Conservation (phyloP, 2,797 vertebrate species). For the Poecile montanus region DNA sequence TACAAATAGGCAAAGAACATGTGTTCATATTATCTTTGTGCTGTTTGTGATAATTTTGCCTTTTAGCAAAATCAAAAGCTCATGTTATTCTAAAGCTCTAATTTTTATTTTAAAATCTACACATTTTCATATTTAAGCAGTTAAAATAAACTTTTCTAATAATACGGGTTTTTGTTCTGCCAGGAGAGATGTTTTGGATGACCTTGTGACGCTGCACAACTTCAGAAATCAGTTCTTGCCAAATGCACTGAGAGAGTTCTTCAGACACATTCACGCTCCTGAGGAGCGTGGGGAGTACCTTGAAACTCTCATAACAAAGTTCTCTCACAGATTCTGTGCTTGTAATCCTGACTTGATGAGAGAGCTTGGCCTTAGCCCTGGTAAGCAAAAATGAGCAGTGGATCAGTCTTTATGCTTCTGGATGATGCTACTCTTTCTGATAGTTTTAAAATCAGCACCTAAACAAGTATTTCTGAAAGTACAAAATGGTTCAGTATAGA, state of each 20-base stretch:
- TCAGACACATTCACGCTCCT: conserved; percentile 96
- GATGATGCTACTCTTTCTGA: background rate
- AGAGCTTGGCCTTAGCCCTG: conserved; percentile 95
- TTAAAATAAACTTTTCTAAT: background rate
- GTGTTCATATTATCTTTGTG: background rate
- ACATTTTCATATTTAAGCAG: background rate
- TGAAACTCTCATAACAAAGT: conserved; percentile 98
- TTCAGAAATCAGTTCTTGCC: conserved; percentile 99
- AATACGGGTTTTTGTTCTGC: conserved; percentile 5
- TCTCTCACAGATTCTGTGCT: conserved; percentile 96
- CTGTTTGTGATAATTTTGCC: background rate
- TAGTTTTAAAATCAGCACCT: background rate
- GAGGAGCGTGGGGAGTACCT: conserved; percentile 98
- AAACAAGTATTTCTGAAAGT: background rate
- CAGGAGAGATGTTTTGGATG: conserved; percentile 96
- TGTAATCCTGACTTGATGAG: conserved; percentile 92
- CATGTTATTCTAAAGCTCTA: background rate
- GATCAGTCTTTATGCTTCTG: background rate
- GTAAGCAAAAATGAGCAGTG: conserved; percentile 76
- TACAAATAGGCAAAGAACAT: background rate
- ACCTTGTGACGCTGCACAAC: conserved; percentile 96
- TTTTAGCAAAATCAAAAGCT: background rate
- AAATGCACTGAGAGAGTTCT: conserved; percentile 97
- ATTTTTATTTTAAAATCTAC: background rate
- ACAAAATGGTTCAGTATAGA: background rate